Evolutionary conservation across 2,888 invertebrate species (phyloP).

Genomic region (Stenodera caucasica): DNA sequence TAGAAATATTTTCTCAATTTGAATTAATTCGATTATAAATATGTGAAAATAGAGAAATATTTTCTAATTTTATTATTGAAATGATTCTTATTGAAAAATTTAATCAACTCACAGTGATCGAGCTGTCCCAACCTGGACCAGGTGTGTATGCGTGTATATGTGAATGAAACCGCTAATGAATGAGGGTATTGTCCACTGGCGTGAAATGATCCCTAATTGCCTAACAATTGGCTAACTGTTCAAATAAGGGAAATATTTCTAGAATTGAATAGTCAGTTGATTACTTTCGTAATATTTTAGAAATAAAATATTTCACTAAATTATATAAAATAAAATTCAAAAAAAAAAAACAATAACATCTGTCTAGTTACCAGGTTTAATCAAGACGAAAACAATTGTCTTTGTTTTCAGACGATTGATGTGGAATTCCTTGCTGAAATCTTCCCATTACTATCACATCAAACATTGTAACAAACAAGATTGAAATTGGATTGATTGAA

Average conservation of each 20-base stretch:
- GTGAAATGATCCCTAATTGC: slow-evolving; percentile 57
- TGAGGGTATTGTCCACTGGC: slow-evolving; percentile 52
- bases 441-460: slow-evolving; percentile 1
- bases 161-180: slow-evolving; percentile 49
- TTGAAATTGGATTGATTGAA: slow-evolving; percentile 6
- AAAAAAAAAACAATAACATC: neutral
- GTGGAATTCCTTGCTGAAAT: slow-evolving; percentile 9
- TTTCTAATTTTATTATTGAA: neutral
- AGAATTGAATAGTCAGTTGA: slow-evolving; percentile 50
- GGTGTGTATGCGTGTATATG: slow-evolving; percentile 31
- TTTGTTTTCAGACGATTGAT: slow-evolving; percentile 8
- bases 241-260: slow-evolving; percentile 49
- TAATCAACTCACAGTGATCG: slow-evolving; percentile 13
- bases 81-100: neutral
- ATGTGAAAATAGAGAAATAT: neutral
- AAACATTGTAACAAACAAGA: neutral
- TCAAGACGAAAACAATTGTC: slow-evolving; percentile 3
- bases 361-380: neutral
- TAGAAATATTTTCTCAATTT: neutral
- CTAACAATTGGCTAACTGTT: slow-evolving; percentile 52
- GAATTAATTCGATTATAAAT: neutral
- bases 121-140: slow-evolving; percentile 27
- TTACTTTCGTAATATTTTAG: too few relatives aligned
- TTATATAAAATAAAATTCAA: neutral
- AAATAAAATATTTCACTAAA: neutral